Evolutionary conservation across 2,113 vertebrate genomes (phyloP).

Genomic region (Melanostigma gelatinosum): DNA sequence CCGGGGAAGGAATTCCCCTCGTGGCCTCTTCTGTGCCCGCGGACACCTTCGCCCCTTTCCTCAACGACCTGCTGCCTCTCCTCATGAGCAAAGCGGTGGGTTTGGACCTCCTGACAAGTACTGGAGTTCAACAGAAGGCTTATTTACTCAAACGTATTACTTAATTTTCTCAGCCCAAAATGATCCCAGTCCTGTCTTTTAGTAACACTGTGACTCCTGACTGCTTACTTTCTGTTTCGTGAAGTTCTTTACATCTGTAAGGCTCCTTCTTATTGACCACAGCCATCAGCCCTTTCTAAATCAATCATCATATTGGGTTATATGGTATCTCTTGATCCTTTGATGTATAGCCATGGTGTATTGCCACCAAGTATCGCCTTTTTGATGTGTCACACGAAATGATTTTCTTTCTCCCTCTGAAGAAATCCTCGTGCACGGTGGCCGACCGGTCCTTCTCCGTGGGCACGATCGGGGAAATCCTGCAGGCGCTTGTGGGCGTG

Average conservation of each 20-base stretch:
- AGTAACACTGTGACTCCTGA: too few species aligned
- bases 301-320: neutral
- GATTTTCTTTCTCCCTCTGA: neutral
- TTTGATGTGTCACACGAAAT: neutral
- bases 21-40: conserved; percentile 85
- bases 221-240: too few species aligned
- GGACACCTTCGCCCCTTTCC: conserved; percentile 84
- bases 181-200: too few species aligned
- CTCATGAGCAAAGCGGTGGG: conserved; percentile 87
- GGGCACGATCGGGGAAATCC: conserved; percentile 86
- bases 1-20: conserved; percentile 89
- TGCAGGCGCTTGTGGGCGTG: conserved; percentile 80
- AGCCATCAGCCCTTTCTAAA: neutral
- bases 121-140: neutral
- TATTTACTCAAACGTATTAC: neutral
- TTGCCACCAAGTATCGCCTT: neutral
- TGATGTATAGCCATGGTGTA: neutral
- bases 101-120: neutral
- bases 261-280: neutral
- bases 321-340: neutral
- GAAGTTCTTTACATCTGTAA: too few species aligned
- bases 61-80: conserved; percentile 89
- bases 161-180: neutral
- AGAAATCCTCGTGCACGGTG: conserved; percentile 87
- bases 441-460: conserved; percentile 90